A percentile compares a stretch with the other conserved stretches of the same genome.
Evolutionary conservation across 2,113 vertebrate genomes (phyloP).

Genomic region (Manacus vitellinus): DNA sequence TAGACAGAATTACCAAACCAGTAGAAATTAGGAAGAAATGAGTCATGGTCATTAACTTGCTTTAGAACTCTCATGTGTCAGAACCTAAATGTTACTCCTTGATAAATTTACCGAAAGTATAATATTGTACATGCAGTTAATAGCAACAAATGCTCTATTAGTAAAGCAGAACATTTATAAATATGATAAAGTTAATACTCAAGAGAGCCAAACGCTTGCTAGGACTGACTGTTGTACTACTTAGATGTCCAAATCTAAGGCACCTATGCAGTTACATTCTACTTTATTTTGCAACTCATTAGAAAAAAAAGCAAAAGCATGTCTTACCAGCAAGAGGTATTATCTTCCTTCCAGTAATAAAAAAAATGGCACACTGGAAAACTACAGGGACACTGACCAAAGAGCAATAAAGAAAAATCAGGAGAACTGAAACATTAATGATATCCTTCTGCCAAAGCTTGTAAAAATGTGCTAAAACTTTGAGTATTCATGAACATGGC

Average conservation of each 20-base stretch:
- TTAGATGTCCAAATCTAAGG: slow-evolving; percentile 24
- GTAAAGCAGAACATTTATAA: slow-evolving; percentile 58
- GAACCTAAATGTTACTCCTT: slow-evolving; percentile 41
- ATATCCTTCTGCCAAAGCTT: slow-evolving; percentile 60
- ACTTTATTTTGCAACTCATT: slow-evolving; percentile 61
- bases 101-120: slow-evolving; percentile 37
- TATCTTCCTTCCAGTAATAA: slow-evolving; percentile 53
- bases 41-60: slow-evolving; percentile 26
- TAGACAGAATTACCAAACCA: neutral
- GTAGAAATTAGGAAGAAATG: slow-evolving; percentile 48
- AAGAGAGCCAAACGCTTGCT: slow-evolving; percentile 5
- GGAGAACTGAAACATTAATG: slow-evolving; percentile 70
- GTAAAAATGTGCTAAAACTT: slow-evolving; percentile 59
- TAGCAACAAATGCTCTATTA: slow-evolving; percentile 56
- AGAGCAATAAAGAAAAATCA: slow-evolving; percentile 26
- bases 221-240: neutral
- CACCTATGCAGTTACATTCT: neutral
- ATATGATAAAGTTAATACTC: slow-evolving; percentile 42
- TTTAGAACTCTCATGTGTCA: slow-evolving; percentile 27
- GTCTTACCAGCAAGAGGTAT: slow-evolving; percentile 7
- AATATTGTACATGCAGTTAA: slow-evolving; percentile 19
- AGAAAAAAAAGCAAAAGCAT: slow-evolving; percentile 14
- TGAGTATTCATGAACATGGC: slow-evolving; percentile 40
- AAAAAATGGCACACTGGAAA: slow-evolving; percentile 54
- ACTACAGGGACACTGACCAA: slow-evolving; percentile 51